A percentile compares a stretch with the other conserved stretches of the same genome.
phyloP scores from a whole-genome alignment of 1,140 invertebrate genomes.

The Probaryconus sp. region DNA sequence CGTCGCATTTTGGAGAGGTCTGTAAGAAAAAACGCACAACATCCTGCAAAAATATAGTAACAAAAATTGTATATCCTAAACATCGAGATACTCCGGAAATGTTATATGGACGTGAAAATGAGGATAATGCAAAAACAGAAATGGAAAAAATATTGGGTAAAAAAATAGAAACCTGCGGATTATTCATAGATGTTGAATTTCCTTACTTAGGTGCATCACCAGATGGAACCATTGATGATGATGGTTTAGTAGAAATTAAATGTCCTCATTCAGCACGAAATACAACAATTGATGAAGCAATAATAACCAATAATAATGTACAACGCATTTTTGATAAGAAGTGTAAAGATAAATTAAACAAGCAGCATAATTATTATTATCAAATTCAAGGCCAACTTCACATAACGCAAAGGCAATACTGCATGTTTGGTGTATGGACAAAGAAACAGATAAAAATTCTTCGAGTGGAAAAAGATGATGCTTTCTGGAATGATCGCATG shows the following conservation, averaged over 20 bases:
- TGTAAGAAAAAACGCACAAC: not conserved
- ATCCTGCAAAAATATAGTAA: not conserved
- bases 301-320: constrained; percentile 16
- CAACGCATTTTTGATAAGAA: constrained; percentile 21
- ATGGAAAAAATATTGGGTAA: constrained; percentile 45
- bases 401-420: constrained; percentile 50
- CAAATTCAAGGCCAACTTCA: constrained; percentile 66
- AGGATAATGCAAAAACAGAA: constrained; percentile 54
- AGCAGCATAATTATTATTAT: constrained; percentile 57
- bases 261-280: constrained; percentile 64
- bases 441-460: too few species aligned
- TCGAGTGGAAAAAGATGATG: too few species aligned
- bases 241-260: constrained; percentile 63
- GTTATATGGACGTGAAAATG: constrained; percentile 65
- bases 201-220: constrained; percentile 72
- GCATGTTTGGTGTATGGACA: constrained; percentile 57
- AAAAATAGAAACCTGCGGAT: constrained; percentile 66
- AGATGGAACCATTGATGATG: constrained; percentile 70
- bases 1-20: not conserved
- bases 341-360: constrained; percentile 49
- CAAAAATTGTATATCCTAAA: not conserved
- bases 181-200: constrained; percentile 69
- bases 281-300: constrained; percentile 34
- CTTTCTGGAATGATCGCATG: too few species aligned
- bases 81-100: constrained; percentile 33